Percentiles rank a stretch among this genome's conserved stretches.
phyloP scores from a whole-genome alignment of 2,888 invertebrate species.

The Ametastegia equiseti region DNA sequence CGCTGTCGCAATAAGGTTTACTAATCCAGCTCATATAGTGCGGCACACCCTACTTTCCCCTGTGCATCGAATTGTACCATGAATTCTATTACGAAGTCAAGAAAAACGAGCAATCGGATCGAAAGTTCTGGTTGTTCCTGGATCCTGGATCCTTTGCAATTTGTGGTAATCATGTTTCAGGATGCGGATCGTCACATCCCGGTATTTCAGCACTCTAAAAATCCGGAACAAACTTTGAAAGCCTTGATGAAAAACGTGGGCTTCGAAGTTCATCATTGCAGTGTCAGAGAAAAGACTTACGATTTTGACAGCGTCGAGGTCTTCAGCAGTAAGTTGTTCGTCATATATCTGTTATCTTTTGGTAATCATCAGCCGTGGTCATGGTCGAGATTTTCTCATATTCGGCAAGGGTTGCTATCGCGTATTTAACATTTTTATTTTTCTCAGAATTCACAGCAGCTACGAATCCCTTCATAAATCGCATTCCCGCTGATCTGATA shows the following conservation, averaged over 20 bases:
- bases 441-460: neutral
- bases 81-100: neutral
- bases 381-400: too few relatives aligned
- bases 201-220: constrained; percentile 81
- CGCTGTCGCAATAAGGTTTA: neutral
- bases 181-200: constrained; percentile 83
- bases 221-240: constrained; percentile 79
- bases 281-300: constrained; percentile 79
- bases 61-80: neutral
- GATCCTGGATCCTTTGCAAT: neutral
- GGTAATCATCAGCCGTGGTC: neutral
- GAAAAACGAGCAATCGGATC: neutral
- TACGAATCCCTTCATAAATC: too few relatives aligned
- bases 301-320: constrained; percentile 67
- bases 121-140: neutral
- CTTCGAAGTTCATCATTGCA: constrained; percentile 80
- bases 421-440: neutral
- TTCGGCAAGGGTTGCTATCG: too few relatives aligned
- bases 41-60: neutral
- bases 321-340: neutral
- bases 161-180: constrained; percentile 61
- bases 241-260: constrained; percentile 80
- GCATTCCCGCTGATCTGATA: too few relatives aligned
- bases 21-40: neutral
- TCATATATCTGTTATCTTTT: neutral